These are phyloP conservation scores for Microcebus murinus DNA, from an alignment of 2,113 vertebrate genomes.

Conservation along the genomic window DNA sequence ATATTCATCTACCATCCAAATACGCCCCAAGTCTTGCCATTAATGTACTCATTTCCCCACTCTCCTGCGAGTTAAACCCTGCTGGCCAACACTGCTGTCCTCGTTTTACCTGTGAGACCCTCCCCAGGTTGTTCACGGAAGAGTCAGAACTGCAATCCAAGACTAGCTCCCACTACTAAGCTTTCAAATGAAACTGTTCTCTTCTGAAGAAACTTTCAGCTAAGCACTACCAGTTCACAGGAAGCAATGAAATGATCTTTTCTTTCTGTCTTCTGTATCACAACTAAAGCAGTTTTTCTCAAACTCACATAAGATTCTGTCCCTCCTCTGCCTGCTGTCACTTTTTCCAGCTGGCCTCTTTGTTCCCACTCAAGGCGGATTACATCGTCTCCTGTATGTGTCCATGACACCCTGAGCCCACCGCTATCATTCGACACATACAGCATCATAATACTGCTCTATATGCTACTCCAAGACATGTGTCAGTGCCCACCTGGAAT, in stretches of 20 bases:
- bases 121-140: not conserved
- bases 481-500: not conserved
- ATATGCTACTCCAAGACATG: fast-evolving
- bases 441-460: fast-evolving
- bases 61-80: not conserved
- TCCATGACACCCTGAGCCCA: fast-evolving
- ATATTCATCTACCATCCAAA: not conserved
- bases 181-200: not conserved
- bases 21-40: not conserved
- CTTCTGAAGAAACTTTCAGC: not conserved
- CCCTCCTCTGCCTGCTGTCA: not conserved
- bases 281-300: not conserved
- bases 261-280: not conserved
- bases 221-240: not conserved
- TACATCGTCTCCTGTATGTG: fast-evolving
- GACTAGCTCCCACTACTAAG: not conserved
- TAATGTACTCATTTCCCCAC: not conserved
- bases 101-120: not conserved
- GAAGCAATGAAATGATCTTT: not conserved
- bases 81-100: too few relatives aligned
- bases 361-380: not conserved
- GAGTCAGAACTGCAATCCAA: not conserved
- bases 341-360: not conserved
- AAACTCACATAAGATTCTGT: not conserved
- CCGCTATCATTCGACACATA: not conserved